A percentile compares a stretch with the other conserved stretches of the same genome.
Conservation (phyloP, 2,113 vertebrate species). For the Brachyhypopomus gauderio region DNA sequence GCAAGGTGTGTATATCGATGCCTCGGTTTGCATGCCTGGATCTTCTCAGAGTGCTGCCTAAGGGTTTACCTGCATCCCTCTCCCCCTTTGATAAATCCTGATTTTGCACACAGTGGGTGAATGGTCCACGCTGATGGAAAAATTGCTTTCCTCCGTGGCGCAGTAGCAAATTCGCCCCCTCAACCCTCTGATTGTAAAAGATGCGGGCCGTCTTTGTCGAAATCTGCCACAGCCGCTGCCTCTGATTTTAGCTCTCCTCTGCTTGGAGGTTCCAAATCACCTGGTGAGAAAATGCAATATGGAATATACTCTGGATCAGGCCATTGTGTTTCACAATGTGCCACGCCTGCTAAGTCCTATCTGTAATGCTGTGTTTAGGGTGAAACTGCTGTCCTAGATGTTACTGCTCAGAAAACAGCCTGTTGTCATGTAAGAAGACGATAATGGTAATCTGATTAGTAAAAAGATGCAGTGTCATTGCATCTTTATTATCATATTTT, state of each 20-base stretch:
- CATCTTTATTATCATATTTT: neutral
- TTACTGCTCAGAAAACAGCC: neutral
- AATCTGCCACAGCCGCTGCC: constrained; percentile 1
- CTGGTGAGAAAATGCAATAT: constrained; percentile 24
- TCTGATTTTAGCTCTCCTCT: constrained; percentile 36
- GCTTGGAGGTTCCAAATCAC: constrained; percentile 31
- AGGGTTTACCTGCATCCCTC: constrained; percentile 33
- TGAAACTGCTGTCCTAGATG: neutral
- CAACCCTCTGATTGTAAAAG: constrained; percentile 47
- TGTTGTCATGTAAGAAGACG: neutral
- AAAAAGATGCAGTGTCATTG: neutral
- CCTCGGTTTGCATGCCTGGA: constrained; percentile 21
- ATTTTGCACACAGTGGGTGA: constrained; percentile 48
- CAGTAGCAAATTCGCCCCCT: constrained; percentile 20
- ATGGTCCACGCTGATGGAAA: constrained; percentile 39
- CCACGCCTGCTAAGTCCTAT: neutral
- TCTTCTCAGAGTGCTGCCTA: constrained; percentile 48
- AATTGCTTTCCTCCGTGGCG: constrained; percentile 40
- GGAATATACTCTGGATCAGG: constrained; percentile 14
- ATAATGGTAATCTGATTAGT: neutral
- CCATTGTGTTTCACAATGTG: constrained; percentile 2
- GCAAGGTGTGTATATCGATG: constrained; percentile 36
- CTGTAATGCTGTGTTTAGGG: neutral
- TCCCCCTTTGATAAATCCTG: constrained; percentile 46
- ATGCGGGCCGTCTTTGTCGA: constrained; percentile 37